These are phyloP conservation scores for Drosophila formosana DNA, from an alignment of 2,888 invertebrate genomes.

Conservation along the genomic window DNA sequence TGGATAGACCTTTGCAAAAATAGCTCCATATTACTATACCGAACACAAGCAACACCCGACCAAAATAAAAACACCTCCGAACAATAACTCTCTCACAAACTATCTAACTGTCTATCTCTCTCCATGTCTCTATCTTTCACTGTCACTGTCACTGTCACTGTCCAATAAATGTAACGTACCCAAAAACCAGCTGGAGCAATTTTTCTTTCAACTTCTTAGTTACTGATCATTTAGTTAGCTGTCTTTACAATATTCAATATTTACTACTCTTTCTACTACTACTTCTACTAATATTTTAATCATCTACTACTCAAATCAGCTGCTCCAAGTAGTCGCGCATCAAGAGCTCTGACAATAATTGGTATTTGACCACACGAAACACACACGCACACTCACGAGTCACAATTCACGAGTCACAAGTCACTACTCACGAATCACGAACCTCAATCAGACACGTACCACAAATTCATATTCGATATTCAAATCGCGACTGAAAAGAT, in stretches of 20 bases:
- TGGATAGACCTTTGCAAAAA: slow-evolving; percentile 64
- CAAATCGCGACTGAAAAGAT: slow-evolving; percentile 40
- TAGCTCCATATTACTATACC: slow-evolving; percentile 28
- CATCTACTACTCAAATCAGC: slow-evolving; percentile 31
- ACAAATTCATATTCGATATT: slow-evolving; percentile 32
- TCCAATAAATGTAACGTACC: slow-evolving; percentile 48
- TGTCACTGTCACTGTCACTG: slow-evolving; percentile 25
- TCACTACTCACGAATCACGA: slow-evolving; percentile 31
- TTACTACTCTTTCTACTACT: slow-evolving; percentile 36
- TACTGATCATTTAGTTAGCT: slow-evolving; percentile 43
- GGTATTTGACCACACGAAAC: slow-evolving; percentile 69
- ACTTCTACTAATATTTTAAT: slow-evolving; percentile 30
- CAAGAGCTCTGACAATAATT: slow-evolving; percentile 75
- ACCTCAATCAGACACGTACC: slow-evolving; percentile 34
- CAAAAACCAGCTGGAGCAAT: slow-evolving; percentile 40
- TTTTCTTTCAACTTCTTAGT: slow-evolving; percentile 26
- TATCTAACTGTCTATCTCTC: slow-evolving; percentile 29
- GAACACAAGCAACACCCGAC: slow-evolving; percentile 29
- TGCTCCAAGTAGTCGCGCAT: slow-evolving; percentile 44
- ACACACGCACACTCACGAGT: slow-evolving; percentile 31
- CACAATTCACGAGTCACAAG: slow-evolving; percentile 1
- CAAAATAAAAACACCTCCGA: slow-evolving; percentile 32
- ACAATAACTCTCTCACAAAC: slow-evolving; percentile 25
- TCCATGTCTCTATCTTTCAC: slow-evolving; percentile 29
- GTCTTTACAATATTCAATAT: slow-evolving; percentile 22